Conservation (phyloP, 2,797 vertebrate genomes). For the Novumbra hubbsi region DNA sequence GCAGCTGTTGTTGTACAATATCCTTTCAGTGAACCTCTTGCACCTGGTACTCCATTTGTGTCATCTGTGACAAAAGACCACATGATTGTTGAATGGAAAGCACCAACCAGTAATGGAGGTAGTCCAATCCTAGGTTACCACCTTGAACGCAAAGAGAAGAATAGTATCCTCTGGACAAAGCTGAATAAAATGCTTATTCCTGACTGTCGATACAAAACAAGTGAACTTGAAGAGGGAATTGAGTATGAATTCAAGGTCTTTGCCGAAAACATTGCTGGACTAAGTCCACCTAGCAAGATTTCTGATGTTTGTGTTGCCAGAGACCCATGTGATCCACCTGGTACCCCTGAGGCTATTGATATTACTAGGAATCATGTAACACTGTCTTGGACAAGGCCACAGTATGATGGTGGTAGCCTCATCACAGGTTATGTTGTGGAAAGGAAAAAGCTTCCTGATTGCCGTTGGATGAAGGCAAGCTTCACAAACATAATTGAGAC, state of each 20-base stretch:
- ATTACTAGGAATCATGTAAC: slow-evolving; percentile 93
- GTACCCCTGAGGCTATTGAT: slow-evolving; percentile 88
- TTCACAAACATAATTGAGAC: slow-evolving; percentile 93
- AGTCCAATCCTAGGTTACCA: slow-evolving; percentile 93
- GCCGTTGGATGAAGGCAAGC: slow-evolving; percentile 97
- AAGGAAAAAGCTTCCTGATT: slow-evolving; percentile 92
- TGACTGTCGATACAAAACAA: slow-evolving; percentile 90
- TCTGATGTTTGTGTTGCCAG: slow-evolving; percentile 89
- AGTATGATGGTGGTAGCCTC: slow-evolving; percentile 93
- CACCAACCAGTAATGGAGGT: slow-evolving; percentile 90
- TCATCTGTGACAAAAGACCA: slow-evolving; percentile 83
- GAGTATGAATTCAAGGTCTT: slow-evolving; percentile 97
- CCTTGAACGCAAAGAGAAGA: slow-evolving; percentile 96
- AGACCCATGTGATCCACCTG: slow-evolving; percentile 94
- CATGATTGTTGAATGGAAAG: slow-evolving; percentile 94
- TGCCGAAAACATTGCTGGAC: slow-evolving; percentile 95
- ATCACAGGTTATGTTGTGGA: slow-evolving; percentile 95
- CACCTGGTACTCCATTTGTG: slow-evolving; percentile 68
- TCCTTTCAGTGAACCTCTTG: slow-evolving; percentile 82
- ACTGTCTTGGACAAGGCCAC: slow-evolving; percentile 90
- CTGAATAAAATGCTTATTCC: slow-evolving; percentile 88
- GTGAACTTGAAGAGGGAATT: slow-evolving; percentile 94
- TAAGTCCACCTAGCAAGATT: slow-evolving; percentile 89
- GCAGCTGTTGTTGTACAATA: slow-evolving; percentile 86
- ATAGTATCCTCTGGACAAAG: slow-evolving; percentile 95